phyloP scores from a whole-genome alignment of 1,140 invertebrate genomes.

The Temnothorax nylanderi region DNA sequence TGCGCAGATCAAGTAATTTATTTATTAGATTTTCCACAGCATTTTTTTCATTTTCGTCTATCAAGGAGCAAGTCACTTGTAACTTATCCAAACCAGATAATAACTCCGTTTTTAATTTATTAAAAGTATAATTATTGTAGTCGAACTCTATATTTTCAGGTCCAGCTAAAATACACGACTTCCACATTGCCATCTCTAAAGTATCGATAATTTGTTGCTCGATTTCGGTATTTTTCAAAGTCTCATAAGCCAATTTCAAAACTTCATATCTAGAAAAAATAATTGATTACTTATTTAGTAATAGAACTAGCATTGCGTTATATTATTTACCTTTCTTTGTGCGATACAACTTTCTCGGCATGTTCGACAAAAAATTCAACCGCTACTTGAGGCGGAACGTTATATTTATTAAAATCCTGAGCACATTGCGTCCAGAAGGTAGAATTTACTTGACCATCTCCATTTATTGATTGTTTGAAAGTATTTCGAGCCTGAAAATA shows the following conservation, averaged over 20 bases:
- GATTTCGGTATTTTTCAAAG: constrained; percentile 74
- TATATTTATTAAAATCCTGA: constrained; percentile 85
- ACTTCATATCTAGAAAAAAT: constrained; percentile 78
- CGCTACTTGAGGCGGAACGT: constrained; percentile 85
- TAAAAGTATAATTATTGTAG: constrained; percentile 67
- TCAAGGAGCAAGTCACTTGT: constrained; percentile 74
- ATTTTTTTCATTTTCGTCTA: constrained; percentile 70
- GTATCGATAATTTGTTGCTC: constrained; percentile 77
- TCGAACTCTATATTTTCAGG: constrained; percentile 78
- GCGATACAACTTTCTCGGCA: constrained; percentile 83
- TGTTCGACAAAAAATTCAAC: constrained; percentile 86
- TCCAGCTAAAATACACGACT: constrained; percentile 81
- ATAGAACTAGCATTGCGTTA: not conserved
- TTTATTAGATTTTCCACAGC: constrained; percentile 78
- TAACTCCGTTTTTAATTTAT: constrained; percentile 81
- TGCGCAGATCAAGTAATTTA: constrained; percentile 77
- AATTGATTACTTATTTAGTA: constrained; percentile 13
- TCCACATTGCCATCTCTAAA: constrained; percentile 83
- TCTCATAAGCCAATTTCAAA: constrained; percentile 78
- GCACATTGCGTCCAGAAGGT: constrained; percentile 87
- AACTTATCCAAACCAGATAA: constrained; percentile 75
- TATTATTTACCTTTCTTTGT: constrained; percentile 76
- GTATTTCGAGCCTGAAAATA: constrained; percentile 75
- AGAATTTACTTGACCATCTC: constrained; percentile 81
- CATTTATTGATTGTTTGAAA: constrained; percentile 75